Percentiles rank a stretch among this genome's conserved stretches.
These are phyloP conservation scores for Siniperca knerii DNA, from an alignment of 2,113 vertebrate genomes.

Conservation along the genomic window DNA sequence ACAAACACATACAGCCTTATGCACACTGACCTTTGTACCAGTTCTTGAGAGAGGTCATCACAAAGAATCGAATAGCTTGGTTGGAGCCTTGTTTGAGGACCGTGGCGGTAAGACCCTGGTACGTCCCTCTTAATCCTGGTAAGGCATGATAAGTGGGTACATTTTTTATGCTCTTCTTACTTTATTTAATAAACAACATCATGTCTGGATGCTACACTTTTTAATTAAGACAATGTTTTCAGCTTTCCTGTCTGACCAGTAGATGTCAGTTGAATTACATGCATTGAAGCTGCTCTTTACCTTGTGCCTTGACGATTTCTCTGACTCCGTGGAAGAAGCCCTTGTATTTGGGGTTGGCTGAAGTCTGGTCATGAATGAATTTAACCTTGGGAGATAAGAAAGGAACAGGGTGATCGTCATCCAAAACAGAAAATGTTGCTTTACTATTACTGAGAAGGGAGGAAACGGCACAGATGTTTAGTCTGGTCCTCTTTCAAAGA, in stretches of 20 bases:
- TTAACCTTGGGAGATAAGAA: conserved; percentile 87
- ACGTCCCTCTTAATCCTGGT: conserved; percentile 92
- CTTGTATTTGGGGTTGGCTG: conserved; percentile 91
- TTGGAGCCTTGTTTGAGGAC: conserved; percentile 97
- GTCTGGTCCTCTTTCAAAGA: neutral
- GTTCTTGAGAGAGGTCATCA: conserved; percentile 96
- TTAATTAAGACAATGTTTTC: neutral
- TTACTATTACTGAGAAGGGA: neutral
- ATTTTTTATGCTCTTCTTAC: neutral
- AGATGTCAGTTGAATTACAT: conserved; percentile 40
- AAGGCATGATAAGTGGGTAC: neutral
- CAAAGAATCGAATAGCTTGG: conserved; percentile 95
- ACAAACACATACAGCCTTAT: neutral
- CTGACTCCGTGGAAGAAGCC: conserved; percentile 94
- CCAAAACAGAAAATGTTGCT: neutral
- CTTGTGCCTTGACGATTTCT: conserved; percentile 91
- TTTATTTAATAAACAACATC: neutral
- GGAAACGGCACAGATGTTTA: neutral
- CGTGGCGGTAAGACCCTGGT: conserved; percentile 94
- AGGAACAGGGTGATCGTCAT: neutral
- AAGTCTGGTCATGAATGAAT: conserved; percentile 97
- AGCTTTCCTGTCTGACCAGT: conserved; percentile 44
- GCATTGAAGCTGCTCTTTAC: conserved; percentile 66
- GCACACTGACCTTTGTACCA: conserved; percentile 94
- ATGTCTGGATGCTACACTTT: neutral